These are phyloP conservation scores for Pseudomugil tenellus DNA, from an alignment of 2,797 vertebrate genomes.

Conservation along the genomic window DNA sequence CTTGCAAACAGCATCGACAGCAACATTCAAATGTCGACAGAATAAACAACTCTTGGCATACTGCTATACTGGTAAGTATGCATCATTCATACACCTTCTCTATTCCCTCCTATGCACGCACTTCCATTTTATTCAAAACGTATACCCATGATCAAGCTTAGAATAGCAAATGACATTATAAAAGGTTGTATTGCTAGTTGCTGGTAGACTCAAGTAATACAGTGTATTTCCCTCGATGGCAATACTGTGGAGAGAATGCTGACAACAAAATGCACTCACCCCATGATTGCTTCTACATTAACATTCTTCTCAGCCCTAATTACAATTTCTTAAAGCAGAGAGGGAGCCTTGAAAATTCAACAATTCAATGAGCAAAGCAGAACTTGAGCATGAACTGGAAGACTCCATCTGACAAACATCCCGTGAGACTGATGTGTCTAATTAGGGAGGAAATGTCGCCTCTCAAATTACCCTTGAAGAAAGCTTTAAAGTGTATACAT, in stretches of 20 bases:
- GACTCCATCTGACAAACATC: constrained; percentile 12
- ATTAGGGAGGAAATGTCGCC: constrained; percentile 35
- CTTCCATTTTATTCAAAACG: constrained; percentile 50
- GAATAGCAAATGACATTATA: constrained; percentile 40
- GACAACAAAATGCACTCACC: constrained; percentile 58
- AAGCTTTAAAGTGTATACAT: constrained; percentile 8
- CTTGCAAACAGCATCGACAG: constrained; percentile 45
- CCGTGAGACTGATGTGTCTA: constrained; percentile 34
- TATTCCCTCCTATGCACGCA: constrained; percentile 15
- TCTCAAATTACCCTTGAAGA: constrained; percentile 6
- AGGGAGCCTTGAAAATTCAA: constrained; percentile 40
- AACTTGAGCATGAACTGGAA: constrained; percentile 31
- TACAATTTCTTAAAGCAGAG: constrained; percentile 41
- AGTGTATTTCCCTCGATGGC: constrained; percentile 20
- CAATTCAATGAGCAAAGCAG: constrained; percentile 15
- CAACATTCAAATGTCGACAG: constrained; percentile 54
- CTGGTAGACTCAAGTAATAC: constrained; percentile 12
- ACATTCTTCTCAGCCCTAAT: constrained; percentile 51
- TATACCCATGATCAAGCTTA: constrained; percentile 55
- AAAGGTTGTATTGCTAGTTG: constrained; percentile 21
- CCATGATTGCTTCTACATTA: constrained; percentile 58
- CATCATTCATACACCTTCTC: constrained; percentile 22
- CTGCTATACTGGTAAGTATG: constrained; percentile 22
- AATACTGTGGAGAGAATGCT: constrained; percentile 42
- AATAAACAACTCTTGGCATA: constrained; percentile 22